Evolutionary conservation across 2,888 invertebrate genomes (phyloP), one percentile per base, ranked within the genome.

Genomic region (Oxycera nigricornis): DNA sequence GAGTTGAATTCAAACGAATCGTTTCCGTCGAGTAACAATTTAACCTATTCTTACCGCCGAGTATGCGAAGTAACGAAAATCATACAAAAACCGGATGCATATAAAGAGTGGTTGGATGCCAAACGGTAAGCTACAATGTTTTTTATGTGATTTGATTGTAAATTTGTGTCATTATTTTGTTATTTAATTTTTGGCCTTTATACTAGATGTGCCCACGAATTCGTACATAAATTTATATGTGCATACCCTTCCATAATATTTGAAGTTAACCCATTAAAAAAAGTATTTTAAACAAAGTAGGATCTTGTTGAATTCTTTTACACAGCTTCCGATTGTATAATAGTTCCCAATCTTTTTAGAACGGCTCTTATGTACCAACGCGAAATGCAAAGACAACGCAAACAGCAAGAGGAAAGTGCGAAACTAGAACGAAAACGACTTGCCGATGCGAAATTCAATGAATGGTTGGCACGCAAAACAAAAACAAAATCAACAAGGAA

Each of bases 41-140:
- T 77, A 78, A 78, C 28, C 77, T 79, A 74, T 79, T 77, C 78
- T 31, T 81, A 78, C 76, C 78, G 79, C 1, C 80, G 80, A 28
- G 77, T 80, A 26, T 79, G 78, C 61, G 80, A 80, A 73, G 78
- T 77, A 0, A 77, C 76, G 2, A 80, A 79, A 74, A 79, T 80
- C 50, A 80, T 78, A 0, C 61, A 78, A 24, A 79, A 81, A 41
- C 81, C 82, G 0, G 79, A 83, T 26, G 84, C 85, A 2, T 85
- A 80, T 65, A 79, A 80, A 2, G 82, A 80, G 4, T 85, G 84
- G 84, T 78, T 79, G 2, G 82, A 81, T 1, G 81, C 81, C 11
- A 85, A 85, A 79, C 80, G 79, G 79, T 79, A 62, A 9, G 22
- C n/a, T n/a, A 7, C 11, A 14, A 7, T 46, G 4, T 46, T 46